A percentile compares a stretch with the other conserved stretches of the same genome.
Conservation (phyloP, 2,888 invertebrate genomes). For the Diogma glabrata region DNA sequence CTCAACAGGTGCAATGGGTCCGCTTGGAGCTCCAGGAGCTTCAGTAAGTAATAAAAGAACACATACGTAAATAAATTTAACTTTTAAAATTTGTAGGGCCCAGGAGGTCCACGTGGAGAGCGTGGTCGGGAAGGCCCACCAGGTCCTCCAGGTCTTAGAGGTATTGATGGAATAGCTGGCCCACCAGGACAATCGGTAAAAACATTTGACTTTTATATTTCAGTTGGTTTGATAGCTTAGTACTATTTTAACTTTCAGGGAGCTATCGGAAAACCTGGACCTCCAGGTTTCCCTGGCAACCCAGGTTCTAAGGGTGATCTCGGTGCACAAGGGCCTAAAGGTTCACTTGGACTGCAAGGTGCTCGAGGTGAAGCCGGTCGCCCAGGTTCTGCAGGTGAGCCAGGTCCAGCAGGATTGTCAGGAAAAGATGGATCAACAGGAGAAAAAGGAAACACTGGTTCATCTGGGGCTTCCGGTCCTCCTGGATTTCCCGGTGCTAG, state of each 20-base stretch:
- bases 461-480: constrained; percentile 56
- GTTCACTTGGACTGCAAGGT: constrained; percentile 71
- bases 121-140: constrained; percentile 73
- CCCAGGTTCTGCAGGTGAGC: constrained; percentile 64
- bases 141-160: constrained; percentile 64
- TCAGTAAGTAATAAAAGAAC: constrained; percentile 21
- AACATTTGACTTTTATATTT: constrained; percentile 10
- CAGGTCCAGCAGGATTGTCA: constrained; percentile 59
- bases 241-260: constrained; percentile 41
- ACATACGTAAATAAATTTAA: background rate
- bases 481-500: constrained; percentile 75
- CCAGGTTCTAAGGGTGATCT: constrained; percentile 73
- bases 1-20: constrained; percentile 56
- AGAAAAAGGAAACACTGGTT: constrained; percentile 67
- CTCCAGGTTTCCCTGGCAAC: constrained; percentile 72
- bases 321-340: constrained; percentile 63
- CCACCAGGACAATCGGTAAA: constrained; percentile 62
- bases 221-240: constrained; percentile 5
- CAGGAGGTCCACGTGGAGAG: constrained; percentile 69
- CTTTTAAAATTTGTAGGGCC: constrained; percentile 44
- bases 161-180: constrained; percentile 67
- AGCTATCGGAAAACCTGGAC: constrained; percentile 66
- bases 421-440: constrained; percentile 72
- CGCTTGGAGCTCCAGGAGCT: constrained; percentile 53
- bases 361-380: constrained; percentile 70